phyloP scores from a whole-genome alignment of 2,113 vertebrate species.

The Progne subis region DNA sequence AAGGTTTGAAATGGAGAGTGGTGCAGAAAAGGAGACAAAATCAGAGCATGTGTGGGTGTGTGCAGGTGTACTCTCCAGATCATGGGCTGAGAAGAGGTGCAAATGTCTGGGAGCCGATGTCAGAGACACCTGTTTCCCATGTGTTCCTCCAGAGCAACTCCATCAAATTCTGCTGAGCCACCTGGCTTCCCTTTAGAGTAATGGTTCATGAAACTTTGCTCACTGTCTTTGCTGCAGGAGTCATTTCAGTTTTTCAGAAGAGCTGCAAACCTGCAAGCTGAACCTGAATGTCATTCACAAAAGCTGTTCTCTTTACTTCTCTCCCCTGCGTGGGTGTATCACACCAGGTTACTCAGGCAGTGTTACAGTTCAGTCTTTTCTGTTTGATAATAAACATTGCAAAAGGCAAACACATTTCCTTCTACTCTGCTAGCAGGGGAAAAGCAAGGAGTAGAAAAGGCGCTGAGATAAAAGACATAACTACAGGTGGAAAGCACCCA shows the following conservation, averaged over 20 bases:
- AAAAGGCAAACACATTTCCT: background rate
- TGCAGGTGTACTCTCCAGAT: background rate
- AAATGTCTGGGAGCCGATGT: background rate
- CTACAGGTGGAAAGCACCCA: background rate
- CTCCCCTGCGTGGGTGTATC: rapidly evolving
- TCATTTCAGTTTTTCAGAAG: background rate
- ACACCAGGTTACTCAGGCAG: background rate
- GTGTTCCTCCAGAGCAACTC: background rate
- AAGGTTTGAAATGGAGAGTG: background rate
- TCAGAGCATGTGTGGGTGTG: background rate
- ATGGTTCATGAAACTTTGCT: background rate
- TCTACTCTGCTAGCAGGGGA: background rate
- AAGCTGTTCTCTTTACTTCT: background rate
- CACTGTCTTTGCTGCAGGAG: background rate
- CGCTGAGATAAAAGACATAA: background rate
- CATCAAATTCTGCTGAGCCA: background rate
- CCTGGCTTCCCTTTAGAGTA: background rate
- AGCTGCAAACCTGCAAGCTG: background rate
- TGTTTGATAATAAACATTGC: background rate
- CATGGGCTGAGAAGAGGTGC: background rate
- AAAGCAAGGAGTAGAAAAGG: background rate
- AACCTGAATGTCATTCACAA: background rate
- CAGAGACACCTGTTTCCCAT: background rate
- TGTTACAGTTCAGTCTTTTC: background rate
- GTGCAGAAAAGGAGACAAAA: background rate